A percentile compares a stretch with the other conserved stretches of the same genome.
Conservation (phyloP, 2,113 vertebrate genomes). For the Tringa solitaria region DNA sequence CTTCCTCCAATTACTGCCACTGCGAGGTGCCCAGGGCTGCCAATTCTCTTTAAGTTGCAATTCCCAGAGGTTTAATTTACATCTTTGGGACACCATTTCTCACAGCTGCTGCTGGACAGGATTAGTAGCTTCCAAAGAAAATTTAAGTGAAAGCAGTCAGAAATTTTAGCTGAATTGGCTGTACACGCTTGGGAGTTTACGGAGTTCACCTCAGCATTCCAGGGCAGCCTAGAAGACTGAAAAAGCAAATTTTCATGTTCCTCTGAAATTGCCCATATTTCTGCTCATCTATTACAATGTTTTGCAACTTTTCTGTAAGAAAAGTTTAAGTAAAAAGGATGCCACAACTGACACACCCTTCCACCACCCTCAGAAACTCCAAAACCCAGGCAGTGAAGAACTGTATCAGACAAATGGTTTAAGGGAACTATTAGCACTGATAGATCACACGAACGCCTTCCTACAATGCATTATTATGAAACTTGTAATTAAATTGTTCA, state of each 20-base stretch:
- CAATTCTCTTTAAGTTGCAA: neutral
- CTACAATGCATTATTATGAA: accelerated
- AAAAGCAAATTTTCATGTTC: neutral
- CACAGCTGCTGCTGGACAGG: neutral
- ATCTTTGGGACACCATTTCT: neutral
- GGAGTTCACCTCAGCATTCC: neutral
- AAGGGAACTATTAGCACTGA: neutral
- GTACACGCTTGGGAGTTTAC: neutral
- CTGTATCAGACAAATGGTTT: neutral
- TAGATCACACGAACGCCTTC: neutral
- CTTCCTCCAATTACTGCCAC: neutral
- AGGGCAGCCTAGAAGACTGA: neutral
- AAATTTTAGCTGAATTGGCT: neutral
- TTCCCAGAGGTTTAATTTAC: neutral
- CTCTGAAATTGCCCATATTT: neutral
- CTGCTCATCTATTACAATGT: neutral
- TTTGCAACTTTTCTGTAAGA: neutral
- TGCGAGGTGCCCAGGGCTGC: neutral
- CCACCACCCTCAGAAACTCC: neutral
- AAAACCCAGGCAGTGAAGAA: neutral
- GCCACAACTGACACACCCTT: neutral
- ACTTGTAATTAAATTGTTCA: neutral
- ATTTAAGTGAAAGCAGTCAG: neutral
- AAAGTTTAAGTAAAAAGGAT: neutral
- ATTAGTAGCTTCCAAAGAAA: neutral